These are phyloP conservation scores for Hypomecis atomaria DNA, from an alignment of 2,888 invertebrate species.

Conservation along the genomic window DNA sequence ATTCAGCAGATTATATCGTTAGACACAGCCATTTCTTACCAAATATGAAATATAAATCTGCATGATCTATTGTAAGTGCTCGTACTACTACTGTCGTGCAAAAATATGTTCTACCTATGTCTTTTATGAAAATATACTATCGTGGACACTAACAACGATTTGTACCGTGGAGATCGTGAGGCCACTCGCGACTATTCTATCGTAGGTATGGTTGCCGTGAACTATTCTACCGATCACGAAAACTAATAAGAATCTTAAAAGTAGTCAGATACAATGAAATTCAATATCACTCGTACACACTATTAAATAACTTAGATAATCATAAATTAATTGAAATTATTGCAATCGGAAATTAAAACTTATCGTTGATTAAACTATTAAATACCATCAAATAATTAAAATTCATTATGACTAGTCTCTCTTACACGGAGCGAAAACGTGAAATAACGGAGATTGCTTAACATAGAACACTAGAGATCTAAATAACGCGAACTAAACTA, in stretches of 20 bases:
- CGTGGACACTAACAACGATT: constrained; percentile 65
- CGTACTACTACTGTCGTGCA: constrained; percentile 71
- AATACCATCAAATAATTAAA: constrained; percentile 48
- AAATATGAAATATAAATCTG: constrained; percentile 21
- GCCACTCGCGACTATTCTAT: constrained; percentile 52
- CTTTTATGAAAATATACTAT: constrained; percentile 76
- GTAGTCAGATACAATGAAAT: constrained; percentile 34
- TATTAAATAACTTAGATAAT: constrained; percentile 33
- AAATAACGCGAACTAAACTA: constrained; percentile 53
- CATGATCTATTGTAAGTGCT: constrained; percentile 51
- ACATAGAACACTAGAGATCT: constrained; percentile 77
- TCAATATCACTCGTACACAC: constrained; percentile 46
- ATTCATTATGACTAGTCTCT: constrained; percentile 71
- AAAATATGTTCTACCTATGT: constrained; percentile 70
- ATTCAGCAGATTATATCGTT: constrained; percentile 19
- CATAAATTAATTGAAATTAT: constrained; percentile 49
- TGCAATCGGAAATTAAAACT: constrained; percentile 52
- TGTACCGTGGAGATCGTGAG: constrained; percentile 71
- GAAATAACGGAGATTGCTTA: constrained; percentile 47
- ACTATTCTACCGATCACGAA: constrained; percentile 10
- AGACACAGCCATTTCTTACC: constrained; percentile 39
- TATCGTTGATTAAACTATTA: constrained; percentile 36
- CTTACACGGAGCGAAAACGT: constrained; percentile 59
- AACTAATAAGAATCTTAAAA: constrained; percentile 32
- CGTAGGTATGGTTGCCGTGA: constrained; percentile 1